Evolutionary conservation across 2,797 vertebrate genomes (phyloP).

Genomic region (Cyprinodon diabolis): DNA sequence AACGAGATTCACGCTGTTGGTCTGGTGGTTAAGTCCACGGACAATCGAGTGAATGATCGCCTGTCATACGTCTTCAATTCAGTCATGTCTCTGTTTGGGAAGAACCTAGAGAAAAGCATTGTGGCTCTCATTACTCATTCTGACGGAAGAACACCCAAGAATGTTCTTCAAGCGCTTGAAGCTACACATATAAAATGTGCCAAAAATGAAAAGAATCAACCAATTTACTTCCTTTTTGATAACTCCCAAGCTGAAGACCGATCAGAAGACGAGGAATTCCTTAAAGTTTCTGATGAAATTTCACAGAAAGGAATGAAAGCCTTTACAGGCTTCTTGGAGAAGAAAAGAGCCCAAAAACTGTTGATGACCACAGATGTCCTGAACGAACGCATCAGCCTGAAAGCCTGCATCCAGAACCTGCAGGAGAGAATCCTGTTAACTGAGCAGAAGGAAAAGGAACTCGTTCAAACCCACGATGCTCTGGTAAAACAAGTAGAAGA

Average conservation of each 20-base stretch:
- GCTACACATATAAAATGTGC: conserved; percentile 4
- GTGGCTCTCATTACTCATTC: conserved; percentile 1
- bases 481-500: conserved; percentile 1
- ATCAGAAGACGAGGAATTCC: background rate
- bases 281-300: background rate
- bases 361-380: background rate
- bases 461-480: background rate
- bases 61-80: conserved; percentile 5
- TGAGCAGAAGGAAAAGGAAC: background rate
- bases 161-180: conserved; percentile 2
- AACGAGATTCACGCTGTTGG: conserved; percentile 1
- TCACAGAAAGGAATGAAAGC: background rate
- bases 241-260: background rate
- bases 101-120: conserved; percentile 3
- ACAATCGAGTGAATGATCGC: conserved; percentile 3
- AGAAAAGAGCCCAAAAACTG: background rate
- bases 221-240: conserved; percentile 2
- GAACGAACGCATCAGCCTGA: conserved; percentile 5
- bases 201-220: conserved; percentile 7
- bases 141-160: background rate
- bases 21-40: conserved; percentile 4
- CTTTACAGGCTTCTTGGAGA: background rate
- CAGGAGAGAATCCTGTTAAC: background rate
- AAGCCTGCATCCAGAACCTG: conserved; percentile 16
- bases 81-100: conserved; percentile 9